Percentiles rank a stretch among this genome's conserved stretches.
phyloP scores from a whole-genome alignment of 2,888 invertebrate genomes.

The Leptopilina syphax region DNA sequence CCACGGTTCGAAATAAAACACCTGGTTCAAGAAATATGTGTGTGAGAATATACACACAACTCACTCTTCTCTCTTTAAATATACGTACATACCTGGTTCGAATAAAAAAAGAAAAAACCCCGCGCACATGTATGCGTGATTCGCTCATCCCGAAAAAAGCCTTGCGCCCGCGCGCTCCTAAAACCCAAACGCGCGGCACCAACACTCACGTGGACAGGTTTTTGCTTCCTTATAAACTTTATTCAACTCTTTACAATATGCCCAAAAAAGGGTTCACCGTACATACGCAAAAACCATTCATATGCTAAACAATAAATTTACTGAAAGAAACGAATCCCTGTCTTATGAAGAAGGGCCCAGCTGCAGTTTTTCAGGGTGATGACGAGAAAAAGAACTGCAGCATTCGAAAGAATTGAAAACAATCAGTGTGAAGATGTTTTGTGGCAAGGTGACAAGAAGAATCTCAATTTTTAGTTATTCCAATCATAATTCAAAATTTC shows the following conservation, averaged over 20 bases:
- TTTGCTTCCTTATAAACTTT: conserved; percentile 72
- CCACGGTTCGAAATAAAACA: conserved; percentile 60
- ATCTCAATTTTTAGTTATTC: neutral
- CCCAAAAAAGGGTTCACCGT: conserved; percentile 67
- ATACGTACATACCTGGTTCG: neutral
- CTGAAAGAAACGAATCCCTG: conserved; percentile 72
- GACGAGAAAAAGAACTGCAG: conserved; percentile 33
- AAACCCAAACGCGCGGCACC: conserved; percentile 48
- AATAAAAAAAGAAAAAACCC: neutral
- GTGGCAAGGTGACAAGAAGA: conserved; percentile 21
- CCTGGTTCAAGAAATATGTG: conserved; percentile 54
- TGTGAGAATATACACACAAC: neutral
- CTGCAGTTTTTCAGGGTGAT: conserved; percentile 32
- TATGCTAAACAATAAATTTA: conserved; percentile 75
- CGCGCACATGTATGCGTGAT: neutral
- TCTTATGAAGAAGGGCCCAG: conserved; percentile 54
- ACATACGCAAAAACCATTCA: conserved; percentile 65
- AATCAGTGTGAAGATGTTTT: conserved; percentile 34
- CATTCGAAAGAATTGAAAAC: conserved; percentile 11
- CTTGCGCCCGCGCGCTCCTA: conserved; percentile 48
- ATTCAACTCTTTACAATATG: conserved; percentile 74
- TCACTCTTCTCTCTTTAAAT: too few species aligned
- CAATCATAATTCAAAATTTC: conserved; percentile 5
- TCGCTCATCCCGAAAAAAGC: conserved; percentile 25
- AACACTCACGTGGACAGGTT: conserved; percentile 58